These are phyloP conservation scores for Calvadosia cruxmelitensis DNA, from an alignment of 30 jellyfish, hydroid and myxozoan genomes.

Conservation along the genomic window DNA sequence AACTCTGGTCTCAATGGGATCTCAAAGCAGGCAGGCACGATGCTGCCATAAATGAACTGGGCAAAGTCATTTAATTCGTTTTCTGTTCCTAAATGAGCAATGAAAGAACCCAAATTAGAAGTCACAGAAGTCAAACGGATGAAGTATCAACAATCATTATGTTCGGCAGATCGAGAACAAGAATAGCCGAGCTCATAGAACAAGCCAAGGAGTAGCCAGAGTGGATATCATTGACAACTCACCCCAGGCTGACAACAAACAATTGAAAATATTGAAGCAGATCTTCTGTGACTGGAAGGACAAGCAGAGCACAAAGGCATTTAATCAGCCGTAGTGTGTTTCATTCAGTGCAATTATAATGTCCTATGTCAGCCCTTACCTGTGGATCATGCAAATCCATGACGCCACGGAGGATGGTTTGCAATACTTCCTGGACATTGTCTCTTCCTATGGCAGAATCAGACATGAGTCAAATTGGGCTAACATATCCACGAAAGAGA, in stretches of 20 bases:
- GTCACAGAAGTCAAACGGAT: neutral
- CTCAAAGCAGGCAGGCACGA: constrained; percentile 77
- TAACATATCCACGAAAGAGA: too few relatives aligned
- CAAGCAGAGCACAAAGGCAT: neutral
- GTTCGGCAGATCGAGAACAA: neutral
- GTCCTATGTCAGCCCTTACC: too few relatives aligned
- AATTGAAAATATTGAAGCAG: constrained; percentile 48
- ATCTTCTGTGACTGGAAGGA: constrained; percentile 68
- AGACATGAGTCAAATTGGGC: neutral
- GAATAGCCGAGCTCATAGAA: neutral
- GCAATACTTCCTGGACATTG: constrained; percentile 35
- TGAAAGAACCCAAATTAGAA: neutral
- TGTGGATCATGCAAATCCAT: constrained; percentile 81
- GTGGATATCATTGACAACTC: neutral
- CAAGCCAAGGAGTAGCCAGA: too few relatives aligned
- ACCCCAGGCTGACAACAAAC: constrained; percentile 61
- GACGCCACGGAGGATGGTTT: constrained; percentile 81
- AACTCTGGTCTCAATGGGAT: constrained; percentile 72
- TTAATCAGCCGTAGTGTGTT: too few relatives aligned
- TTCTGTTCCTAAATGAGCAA: constrained; percentile 36
- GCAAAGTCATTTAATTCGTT: constrained; percentile 36
- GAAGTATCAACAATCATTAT: neutral
- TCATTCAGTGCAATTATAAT: too few relatives aligned
- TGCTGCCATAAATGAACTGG: constrained; percentile 53
- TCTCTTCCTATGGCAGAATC: constrained; percentile 32